Percentiles rank a stretch among this genome's conserved stretches.
Conservation (phyloP, 2,113 vertebrate genomes). For the Myocastor coypus region DNA sequence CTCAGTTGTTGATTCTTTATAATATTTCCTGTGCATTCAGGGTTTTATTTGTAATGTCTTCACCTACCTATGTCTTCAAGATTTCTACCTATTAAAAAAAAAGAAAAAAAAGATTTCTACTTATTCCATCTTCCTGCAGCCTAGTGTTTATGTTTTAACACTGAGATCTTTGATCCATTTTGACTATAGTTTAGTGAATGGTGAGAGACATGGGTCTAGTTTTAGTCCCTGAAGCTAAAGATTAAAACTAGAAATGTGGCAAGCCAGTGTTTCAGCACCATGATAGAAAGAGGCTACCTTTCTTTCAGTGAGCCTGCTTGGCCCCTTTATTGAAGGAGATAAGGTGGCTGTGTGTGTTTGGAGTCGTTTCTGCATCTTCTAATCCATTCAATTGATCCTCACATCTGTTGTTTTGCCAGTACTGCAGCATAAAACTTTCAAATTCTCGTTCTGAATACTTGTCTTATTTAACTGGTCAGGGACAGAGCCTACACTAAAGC, state of each 20-base stretch:
- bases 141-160: neutral
- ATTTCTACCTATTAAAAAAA: no score
- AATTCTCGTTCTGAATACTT: constrained; percentile 42
- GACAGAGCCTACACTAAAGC: neutral
- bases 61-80: neutral
- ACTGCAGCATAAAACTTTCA: constrained; percentile 20
- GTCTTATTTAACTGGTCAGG: constrained; percentile 30
- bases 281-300: neutral
- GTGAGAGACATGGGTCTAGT: neutral
- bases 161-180: neutral
- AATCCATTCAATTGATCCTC: neutral
- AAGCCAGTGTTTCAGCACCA: neutral
- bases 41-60: neutral
- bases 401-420: neutral
- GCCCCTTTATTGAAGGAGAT: neutral
- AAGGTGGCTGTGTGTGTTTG: neutral
- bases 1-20: neutral
- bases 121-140: neutral
- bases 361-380: neutral
- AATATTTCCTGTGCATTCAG: neutral
- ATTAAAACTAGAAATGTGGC: no score
- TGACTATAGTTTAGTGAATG: neutral
- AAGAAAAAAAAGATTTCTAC: no score
- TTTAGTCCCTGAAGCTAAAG: no score
- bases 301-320: neutral